Percentiles rank a stretch among this genome's conserved stretches.
These are phyloP conservation scores for Hippasteria phrygiana DNA, from an alignment of 53 echinoderm and acorn worm genomes.

Conservation along the genomic window DNA sequence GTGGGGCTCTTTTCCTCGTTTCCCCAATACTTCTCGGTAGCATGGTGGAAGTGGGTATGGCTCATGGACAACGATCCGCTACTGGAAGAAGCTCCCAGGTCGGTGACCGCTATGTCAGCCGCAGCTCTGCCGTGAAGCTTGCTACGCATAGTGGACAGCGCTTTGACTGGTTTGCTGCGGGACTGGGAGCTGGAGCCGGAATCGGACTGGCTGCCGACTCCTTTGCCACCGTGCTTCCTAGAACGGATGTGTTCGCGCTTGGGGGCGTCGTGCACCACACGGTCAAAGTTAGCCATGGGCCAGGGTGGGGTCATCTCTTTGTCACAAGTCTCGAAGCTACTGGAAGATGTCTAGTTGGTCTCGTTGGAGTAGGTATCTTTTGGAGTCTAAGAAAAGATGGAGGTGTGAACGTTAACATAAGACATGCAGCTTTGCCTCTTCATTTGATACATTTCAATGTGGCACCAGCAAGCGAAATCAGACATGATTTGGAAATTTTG, in stretches of 20 bases:
- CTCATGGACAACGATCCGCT: conserved; percentile 32
- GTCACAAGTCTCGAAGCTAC: conserved; percentile 18
- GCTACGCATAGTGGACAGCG: neutral
- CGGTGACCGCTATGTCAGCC: conserved; percentile 5
- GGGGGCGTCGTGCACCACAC: conserved; percentile 80
- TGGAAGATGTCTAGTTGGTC: conserved; percentile 39
- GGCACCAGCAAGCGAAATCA: too few species aligned
- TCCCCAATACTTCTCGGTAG: neutral
- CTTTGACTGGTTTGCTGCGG: conserved; percentile 17
- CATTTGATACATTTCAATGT: too few species aligned
- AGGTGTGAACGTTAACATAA: too few species aligned
- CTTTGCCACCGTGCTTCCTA: conserved; percentile 10
- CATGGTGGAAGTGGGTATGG: conserved; percentile 13
- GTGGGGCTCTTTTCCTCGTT: neutral
- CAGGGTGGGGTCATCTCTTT: conserved; percentile 35
- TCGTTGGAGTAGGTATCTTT: conserved; percentile 47
- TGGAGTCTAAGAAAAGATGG: conserved; percentile 15
- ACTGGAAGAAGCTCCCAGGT: conserved; percentile 31
- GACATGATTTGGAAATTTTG: too few species aligned
- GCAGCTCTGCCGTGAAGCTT: neutral
- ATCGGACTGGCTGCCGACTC: neutral
- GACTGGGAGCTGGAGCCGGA: conserved; percentile 39
- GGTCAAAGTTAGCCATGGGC: conserved; percentile 80
- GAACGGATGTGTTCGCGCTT: conserved; percentile 84
- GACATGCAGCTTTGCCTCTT: too few species aligned